Conservation (phyloP, 2,888 invertebrate species). For the Agrotis clavis region DNA sequence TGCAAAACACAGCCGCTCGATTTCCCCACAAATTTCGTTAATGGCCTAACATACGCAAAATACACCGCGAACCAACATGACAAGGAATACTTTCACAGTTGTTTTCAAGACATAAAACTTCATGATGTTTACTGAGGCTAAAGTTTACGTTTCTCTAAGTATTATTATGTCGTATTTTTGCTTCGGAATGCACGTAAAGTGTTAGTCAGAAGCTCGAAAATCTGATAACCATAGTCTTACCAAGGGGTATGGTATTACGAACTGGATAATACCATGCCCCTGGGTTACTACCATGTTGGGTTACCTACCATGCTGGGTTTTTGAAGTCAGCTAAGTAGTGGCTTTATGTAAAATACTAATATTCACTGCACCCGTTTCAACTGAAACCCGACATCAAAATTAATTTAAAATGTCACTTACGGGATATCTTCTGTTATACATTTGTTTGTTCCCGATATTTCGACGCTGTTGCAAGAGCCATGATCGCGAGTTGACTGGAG, state of each 20-base stretch:
- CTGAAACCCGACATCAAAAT: neutral
- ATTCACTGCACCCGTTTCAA: too few species aligned
- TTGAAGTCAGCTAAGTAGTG: too few species aligned
- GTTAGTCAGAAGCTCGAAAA: neutral
- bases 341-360: too few species aligned
- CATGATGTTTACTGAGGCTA: neutral
- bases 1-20: neutral
- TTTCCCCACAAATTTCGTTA: conserved; percentile 36
- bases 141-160: neutral
- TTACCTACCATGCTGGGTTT: neutral
- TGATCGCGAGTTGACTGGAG: too few species aligned
- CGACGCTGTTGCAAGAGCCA: too few species aligned
- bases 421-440: too few species aligned
- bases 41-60: conserved; percentile 21
- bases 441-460: too few species aligned
- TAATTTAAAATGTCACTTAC: too few species aligned
- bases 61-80: neutral
- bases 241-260: neutral
- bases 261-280: too few species aligned
- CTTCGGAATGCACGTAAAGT: too few species aligned
- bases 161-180: neutral
- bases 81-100: neutral
- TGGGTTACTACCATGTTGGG: too few species aligned
- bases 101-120: conserved; percentile 38
- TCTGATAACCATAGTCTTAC: neutral